phyloP scores from a whole-genome alignment of 2,888 invertebrate genomes.

The Rhorus exstirpatorius region DNA sequence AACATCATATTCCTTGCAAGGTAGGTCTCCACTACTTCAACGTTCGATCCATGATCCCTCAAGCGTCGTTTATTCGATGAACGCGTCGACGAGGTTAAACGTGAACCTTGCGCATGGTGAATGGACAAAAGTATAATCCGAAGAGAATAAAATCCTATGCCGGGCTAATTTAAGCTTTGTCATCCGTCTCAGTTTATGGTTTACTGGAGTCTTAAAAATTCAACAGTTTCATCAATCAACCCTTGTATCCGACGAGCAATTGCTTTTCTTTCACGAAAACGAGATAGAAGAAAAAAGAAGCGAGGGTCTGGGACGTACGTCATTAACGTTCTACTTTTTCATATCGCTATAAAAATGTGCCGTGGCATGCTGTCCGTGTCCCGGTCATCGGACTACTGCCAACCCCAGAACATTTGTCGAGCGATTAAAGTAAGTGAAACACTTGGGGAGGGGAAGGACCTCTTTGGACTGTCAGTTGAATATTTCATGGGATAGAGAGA shows the following conservation, averaged over 20 bases:
- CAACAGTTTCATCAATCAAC: slow-evolving; percentile 11
- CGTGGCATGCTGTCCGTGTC: background rate
- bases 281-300: background rate
- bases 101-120: background rate
- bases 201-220: background rate
- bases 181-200: background rate
- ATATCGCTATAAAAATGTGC: background rate
- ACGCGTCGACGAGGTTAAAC: background rate
- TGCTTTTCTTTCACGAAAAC: slow-evolving; percentile 15
- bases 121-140: no score
- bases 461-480: slow-evolving; percentile 1
- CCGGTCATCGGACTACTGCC: slow-evolving; percentile 1
- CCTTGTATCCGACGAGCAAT: background rate
- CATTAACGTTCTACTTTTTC: slow-evolving; percentile 22
- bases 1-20: background rate
- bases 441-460: background rate
- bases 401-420: slow-evolving; percentile 5
- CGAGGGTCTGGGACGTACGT: slow-evolving; percentile 1
- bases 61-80: background rate
- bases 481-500: background rate
- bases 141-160: background rate
- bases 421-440: slow-evolving; percentile 13
- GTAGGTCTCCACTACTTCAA: background rate
- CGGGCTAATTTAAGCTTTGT: background rate
- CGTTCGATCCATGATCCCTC: background rate